Base-by-base conservation (phyloP, 1,140 invertebrate species). In the Drosophila truncata region DNA sequence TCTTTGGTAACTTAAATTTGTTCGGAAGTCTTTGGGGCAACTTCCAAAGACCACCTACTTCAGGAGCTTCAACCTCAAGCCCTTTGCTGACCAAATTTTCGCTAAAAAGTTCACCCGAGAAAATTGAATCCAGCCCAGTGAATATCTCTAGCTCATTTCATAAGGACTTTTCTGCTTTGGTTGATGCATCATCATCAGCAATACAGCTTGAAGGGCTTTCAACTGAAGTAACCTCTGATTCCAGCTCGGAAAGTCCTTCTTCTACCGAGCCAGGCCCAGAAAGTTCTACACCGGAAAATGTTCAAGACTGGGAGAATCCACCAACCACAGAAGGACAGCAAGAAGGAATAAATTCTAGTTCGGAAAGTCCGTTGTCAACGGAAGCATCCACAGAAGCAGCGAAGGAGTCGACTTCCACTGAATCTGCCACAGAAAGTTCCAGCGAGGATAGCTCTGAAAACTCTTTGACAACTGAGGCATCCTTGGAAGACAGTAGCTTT, bases 1-100 rank as follows among this genome's bases (percentile, higher is more conserved):
- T 88, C 13, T 88, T 88, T 25, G 78, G 80, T 14, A 35, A 67
- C 37, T 37, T 67, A 0, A 70, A 88, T 42, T 42, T 88, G 13
- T 88, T 88, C 6, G 80, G 72, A 13, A 27, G 14, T 8, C 18
- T 84, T 5, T 87, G 80, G 77, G 66, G 67, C 27, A 61, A 14
- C 20, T 59, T 23, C 11, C 35, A 25, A 11, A 25, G 50, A 5
- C 25, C 41, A n/a, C 50, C 37, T 8, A 55, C 65, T 16, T 25
- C 39, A 14, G 31, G 14, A 23, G 10, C 42, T 2, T 27, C 20
- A 13, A 25, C 25, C 13, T 7, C 27, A 3, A 63, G n/a, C 3
- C 13, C 14, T 14, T 18, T 18, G 2, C 7, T 50, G 6, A 31
- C 10, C 11, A 20, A 69, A n/a, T 14, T 18, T 35, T 69, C 60